Percentiles rank a stretch among this genome's conserved stretches.
These are phyloP conservation scores for Lophura swinhoii DNA, from an alignment of 2,797 vertebrate species.

Conservation along the genomic window DNA sequence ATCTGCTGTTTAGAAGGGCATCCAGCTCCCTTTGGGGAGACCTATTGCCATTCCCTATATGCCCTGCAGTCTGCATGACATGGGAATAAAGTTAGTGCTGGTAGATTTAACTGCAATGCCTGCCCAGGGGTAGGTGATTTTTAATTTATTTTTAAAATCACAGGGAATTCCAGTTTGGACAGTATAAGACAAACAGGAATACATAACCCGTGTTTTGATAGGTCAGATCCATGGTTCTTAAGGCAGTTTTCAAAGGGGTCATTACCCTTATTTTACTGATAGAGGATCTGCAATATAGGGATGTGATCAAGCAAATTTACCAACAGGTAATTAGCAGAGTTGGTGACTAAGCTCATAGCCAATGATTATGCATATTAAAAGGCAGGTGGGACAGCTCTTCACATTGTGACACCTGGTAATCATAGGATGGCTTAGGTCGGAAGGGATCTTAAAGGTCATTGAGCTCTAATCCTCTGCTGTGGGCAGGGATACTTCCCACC, in stretches of 20 bases:
- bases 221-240: not conserved
- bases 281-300: not conserved
- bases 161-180: not conserved
- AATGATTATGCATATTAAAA: not conserved
- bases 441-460: no score
- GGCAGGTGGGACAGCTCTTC: not conserved
- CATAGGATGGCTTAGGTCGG: no score
- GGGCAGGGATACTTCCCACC: no score
- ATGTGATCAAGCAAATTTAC: not conserved
- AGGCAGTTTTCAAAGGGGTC: not conserved
- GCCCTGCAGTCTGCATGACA: not conserved
- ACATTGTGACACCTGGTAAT: not conserved
- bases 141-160: not conserved
- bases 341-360: not conserved
- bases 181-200: not conserved
- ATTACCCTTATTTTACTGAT: not conserved
- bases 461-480: no score
- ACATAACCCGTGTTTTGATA: not conserved
- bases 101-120: not conserved
- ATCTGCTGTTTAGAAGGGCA: not conserved
- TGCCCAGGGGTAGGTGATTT: not conserved
- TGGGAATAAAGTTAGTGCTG: not conserved
- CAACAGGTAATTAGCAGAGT: not conserved
- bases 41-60: not conserved
- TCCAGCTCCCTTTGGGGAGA: not conserved